These are phyloP conservation scores for Toxotes lorentzi DNA, from an alignment of 2,797 vertebrate species.

Conservation along the genomic window DNA sequence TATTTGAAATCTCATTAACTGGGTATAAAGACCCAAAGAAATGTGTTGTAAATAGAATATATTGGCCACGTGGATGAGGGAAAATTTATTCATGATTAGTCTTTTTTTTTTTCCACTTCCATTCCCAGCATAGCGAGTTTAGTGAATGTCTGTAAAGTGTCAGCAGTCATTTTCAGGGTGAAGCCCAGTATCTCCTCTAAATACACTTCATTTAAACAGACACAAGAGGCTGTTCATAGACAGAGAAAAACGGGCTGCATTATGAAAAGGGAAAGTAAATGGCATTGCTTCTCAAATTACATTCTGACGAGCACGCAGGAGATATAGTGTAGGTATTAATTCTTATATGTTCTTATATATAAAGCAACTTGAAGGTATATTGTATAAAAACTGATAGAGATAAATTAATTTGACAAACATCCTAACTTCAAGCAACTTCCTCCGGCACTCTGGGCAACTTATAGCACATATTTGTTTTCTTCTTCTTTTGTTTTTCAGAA, in stretches of 20 bases:
- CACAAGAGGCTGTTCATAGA: constrained; percentile 64
- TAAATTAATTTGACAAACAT: background rate
- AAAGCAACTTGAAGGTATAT: constrained; percentile 24
- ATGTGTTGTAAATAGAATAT: constrained; percentile 84
- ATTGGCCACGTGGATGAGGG: constrained; percentile 71
- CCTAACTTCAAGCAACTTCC: background rate
- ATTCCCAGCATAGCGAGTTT: constrained; percentile 46
- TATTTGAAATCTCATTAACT: constrained; percentile 86
- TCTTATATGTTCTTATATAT: constrained; percentile 36
- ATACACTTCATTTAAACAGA: constrained; percentile 66
- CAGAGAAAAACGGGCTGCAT: constrained; percentile 46
- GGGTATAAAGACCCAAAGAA: constrained; percentile 79
- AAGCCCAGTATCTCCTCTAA: constrained; percentile 69
- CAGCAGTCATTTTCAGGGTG: constrained; percentile 70
- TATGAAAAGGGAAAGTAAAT: constrained; percentile 51
- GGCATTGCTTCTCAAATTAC: constrained; percentile 38
- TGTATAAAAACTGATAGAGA: constrained; percentile 6
- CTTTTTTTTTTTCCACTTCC: constrained; percentile 61
- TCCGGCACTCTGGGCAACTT: background rate
- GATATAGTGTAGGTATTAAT: constrained; percentile 20
- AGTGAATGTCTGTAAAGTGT: constrained; percentile 74
- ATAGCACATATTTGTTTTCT: background rate
- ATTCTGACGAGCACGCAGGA: constrained; percentile 35
- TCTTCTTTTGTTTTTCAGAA: background rate
- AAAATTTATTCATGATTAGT: constrained; percentile 81